These are phyloP conservation scores for Eolophus roseicapilla DNA, from an alignment of 2,113 vertebrate species.

Conservation along the genomic window DNA sequence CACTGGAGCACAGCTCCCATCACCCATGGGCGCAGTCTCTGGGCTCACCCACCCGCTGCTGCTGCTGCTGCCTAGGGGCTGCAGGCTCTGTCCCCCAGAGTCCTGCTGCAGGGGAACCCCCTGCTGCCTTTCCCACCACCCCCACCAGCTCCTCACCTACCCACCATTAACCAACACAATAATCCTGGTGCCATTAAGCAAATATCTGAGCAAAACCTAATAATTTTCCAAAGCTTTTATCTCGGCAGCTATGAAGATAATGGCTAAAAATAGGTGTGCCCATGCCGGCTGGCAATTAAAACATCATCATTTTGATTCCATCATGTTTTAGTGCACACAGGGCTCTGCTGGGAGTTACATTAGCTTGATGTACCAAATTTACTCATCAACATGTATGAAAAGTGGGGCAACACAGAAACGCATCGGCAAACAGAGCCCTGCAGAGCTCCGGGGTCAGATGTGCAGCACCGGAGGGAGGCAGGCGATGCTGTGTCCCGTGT, in stretches of 20 bases:
- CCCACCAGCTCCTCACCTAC: not conserved
- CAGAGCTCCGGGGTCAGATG: not conserved
- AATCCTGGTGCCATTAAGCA: not conserved
- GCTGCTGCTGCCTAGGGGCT: not conserved
- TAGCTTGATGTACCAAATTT: not conserved
- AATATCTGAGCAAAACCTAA: not conserved
- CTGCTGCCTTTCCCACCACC: not conserved
- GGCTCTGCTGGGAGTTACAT: not conserved
- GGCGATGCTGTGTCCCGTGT: fast-evolving
- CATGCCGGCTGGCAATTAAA: not conserved
- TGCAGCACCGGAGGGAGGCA: fast-evolving
- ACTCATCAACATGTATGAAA: not conserved
- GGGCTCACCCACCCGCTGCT: not conserved
- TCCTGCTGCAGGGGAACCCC: not conserved
- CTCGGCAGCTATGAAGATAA: not conserved
- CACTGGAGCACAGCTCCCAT: not conserved
- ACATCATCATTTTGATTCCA: not conserved
- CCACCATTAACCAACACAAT: not conserved
- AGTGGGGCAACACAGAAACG: not conserved
- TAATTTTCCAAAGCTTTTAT: conserved; percentile 11
- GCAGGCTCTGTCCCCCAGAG: not conserved
- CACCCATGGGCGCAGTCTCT: fast-evolving
- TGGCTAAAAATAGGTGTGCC: conserved; percentile 17
- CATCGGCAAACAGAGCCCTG: not conserved
- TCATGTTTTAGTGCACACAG: not conserved